Evolutionary conservation across 2,797 vertebrate genomes (phyloP).

Genomic region (Protosalanx chinensis): DNA sequence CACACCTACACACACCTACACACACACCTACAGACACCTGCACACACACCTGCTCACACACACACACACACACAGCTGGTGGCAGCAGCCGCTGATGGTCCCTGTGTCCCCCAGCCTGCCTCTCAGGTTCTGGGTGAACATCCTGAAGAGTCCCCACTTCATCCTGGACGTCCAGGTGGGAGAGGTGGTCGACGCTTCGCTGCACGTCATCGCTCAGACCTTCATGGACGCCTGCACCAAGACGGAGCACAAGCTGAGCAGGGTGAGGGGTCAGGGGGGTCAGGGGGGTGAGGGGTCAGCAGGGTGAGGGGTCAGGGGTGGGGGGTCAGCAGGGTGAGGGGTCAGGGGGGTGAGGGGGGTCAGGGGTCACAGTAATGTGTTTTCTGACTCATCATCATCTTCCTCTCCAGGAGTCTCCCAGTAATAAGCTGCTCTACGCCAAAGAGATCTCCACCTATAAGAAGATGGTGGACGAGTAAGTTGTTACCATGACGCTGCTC

Average conservation of each 20-base stretch:
- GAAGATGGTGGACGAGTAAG: constrained; percentile 99
- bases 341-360: background rate
- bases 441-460: constrained; percentile 99
- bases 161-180: constrained; percentile 96
- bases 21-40: constrained; percentile 2
- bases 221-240: constrained; percentile 99
- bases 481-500: constrained; percentile 31
- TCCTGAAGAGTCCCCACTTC: constrained; percentile 98
- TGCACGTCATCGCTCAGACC: constrained; percentile 97
- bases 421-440: constrained; percentile 98
- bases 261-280: constrained; percentile 72
- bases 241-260: constrained; percentile 98
- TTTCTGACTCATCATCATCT: no score
- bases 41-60: background rate
- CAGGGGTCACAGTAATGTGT: background rate
- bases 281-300: no score
- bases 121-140: constrained; percentile 97
- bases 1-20: background rate
- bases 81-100: no score
- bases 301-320: no score
- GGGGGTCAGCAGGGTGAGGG: background rate
- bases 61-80: background rate
- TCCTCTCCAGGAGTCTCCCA: constrained; percentile 87
- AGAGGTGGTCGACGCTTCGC: constrained; percentile 94
- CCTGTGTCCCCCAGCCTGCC: constrained; percentile 76